Percentiles rank a stretch among this genome's conserved stretches.
phyloP scores from a whole-genome alignment of 2,888 invertebrate genomes.

The Drosophila vallismaia region DNA sequence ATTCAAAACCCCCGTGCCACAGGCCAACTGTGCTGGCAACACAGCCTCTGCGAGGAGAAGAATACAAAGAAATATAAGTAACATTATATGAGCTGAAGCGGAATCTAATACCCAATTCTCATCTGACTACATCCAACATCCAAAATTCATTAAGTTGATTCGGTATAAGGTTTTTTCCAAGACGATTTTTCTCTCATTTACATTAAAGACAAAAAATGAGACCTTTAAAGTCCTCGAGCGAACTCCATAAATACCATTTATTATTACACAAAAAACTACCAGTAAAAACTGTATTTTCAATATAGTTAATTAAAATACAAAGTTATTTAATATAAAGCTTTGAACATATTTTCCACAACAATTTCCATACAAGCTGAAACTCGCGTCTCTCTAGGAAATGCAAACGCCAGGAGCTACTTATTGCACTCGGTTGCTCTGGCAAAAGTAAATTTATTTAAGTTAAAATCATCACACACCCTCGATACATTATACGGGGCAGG shows the following conservation, averaged over 20 bases:
- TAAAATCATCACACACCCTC: constrained; percentile 63
- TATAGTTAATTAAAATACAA: neutral
- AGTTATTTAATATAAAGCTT: neutral
- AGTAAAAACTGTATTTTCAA: neutral
- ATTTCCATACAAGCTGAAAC: neutral
- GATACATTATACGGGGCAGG: constrained; percentile 25
- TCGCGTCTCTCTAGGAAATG: neutral
- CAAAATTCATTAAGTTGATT: constrained; percentile 5
- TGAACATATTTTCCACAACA: neutral
- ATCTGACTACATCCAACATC: constrained; percentile 2
- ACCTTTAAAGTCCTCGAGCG: neutral
- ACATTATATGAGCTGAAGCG: neutral
- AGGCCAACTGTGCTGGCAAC: neutral
- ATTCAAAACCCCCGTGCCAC: constrained; percentile 55
- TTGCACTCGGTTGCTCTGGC: neutral
- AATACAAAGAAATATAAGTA: constrained; percentile 2
- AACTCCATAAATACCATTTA: neutral
- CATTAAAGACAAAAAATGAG: neutral
- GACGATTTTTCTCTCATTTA: neutral
- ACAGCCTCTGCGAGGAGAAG: neutral
- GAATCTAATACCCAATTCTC: constrained; percentile 2
- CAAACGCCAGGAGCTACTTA: constrained; percentile 1
- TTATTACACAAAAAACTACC: neutral
- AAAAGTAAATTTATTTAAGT: constrained; percentile 69
- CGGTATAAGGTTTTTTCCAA: neutral